Conservation (phyloP, 2,888 invertebrate genomes). For the Psylliodes chrysocephalus region DNA sequence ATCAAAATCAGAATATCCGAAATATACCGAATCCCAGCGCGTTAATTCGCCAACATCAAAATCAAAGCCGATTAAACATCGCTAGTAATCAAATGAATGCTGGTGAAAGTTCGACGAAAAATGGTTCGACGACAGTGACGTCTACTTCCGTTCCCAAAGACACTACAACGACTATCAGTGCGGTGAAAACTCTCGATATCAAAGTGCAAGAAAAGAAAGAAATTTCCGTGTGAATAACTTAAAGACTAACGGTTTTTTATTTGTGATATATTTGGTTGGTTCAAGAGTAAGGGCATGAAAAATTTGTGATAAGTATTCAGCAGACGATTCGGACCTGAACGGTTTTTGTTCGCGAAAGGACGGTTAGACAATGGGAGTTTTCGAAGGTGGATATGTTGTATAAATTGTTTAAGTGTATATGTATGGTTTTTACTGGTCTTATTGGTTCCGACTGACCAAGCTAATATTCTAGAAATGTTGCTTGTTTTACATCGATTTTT, state of each 20-base stretch:
- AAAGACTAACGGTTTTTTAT: neutral
- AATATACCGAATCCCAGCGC: constrained; percentile 74
- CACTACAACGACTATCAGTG: constrained; percentile 29
- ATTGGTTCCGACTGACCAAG: too few relatives aligned
- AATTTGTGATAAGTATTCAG: constrained; percentile 8
- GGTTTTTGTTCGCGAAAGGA: too few relatives aligned
- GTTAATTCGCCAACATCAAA: constrained; percentile 68
- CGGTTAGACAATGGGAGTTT: too few relatives aligned
- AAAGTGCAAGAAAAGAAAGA: constrained; percentile 50
- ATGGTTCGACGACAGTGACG: constrained; percentile 20
- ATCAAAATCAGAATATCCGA: constrained; percentile 70
- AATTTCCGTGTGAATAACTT: constrained; percentile 48
- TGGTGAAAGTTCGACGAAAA: constrained; percentile 21
- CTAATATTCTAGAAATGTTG: too few relatives aligned
- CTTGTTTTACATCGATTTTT: too few relatives aligned
- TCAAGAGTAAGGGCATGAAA: neutral
- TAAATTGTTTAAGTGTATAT: too few relatives aligned
- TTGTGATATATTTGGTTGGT: constrained; percentile 24
- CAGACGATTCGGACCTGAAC: neutral
- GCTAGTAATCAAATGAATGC: constrained; percentile 24
- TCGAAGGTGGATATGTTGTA: too few relatives aligned
- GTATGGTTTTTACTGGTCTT: too few relatives aligned
- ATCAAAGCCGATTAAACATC: constrained; percentile 53
- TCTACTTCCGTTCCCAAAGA: constrained; percentile 30
- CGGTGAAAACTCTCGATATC: constrained; percentile 40